These are phyloP conservation scores for Arizona elegans DNA, from an alignment of 2,113 vertebrate genomes.

Conservation along the genomic window DNA sequence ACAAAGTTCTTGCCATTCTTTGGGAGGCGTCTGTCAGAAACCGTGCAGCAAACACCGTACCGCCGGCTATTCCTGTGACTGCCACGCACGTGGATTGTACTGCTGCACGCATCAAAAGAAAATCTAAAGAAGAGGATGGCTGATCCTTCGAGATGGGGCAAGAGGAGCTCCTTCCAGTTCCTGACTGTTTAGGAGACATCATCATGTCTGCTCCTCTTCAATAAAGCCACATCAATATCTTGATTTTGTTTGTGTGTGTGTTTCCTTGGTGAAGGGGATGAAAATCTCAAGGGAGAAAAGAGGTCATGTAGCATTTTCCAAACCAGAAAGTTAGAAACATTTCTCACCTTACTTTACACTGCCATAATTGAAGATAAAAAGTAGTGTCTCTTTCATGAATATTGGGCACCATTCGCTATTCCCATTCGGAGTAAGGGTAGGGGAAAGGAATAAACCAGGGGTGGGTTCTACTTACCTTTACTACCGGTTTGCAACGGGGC, in stretches of 20 bases:
- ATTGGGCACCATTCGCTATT: background rate
- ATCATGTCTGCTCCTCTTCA: background rate
- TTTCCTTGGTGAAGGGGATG: background rate
- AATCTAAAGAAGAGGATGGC: background rate
- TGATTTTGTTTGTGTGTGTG: background rate
- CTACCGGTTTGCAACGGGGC: no score
- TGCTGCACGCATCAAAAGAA: background rate
- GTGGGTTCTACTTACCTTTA: no score
- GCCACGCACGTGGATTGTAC: accelerated
- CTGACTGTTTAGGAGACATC: background rate
- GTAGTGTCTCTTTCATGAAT: background rate
- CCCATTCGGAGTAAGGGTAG: background rate
- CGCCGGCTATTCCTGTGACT: background rate
- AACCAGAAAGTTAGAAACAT: background rate
- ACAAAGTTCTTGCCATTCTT: accelerated
- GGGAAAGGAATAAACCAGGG: background rate
- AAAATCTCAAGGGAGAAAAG: background rate
- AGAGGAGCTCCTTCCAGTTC: background rate
- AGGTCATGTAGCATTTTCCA: background rate
- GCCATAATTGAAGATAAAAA: background rate
- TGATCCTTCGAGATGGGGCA: background rate
- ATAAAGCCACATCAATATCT: background rate
- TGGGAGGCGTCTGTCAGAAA: accelerated
- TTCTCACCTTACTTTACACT: background rate
- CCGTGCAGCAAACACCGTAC: accelerated